Evolutionary conservation across 1,140 invertebrate species (phyloP), one percentile per base, ranked within the genome.

Genomic region (Alviniconcha marisindica): DNA sequence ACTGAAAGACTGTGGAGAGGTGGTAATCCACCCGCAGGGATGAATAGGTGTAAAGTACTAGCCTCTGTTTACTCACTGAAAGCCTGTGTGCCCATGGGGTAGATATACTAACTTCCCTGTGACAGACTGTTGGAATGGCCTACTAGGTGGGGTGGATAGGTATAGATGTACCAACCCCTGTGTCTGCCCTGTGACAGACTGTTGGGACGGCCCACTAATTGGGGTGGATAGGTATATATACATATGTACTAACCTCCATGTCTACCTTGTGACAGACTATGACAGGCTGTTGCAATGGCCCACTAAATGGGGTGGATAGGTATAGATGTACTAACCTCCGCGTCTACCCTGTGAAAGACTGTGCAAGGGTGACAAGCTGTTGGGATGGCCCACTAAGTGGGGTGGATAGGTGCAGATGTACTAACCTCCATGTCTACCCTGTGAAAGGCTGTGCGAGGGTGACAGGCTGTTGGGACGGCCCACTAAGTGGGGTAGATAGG

Each of bases 401-500:
- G 98, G 97, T 73, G 98, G 93, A 89, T 98, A 97, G 5, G 44
- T 48, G 44, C 18, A 48, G 18, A 33, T 56, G 12, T 42, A 78
- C 90, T 91, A 91, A 95, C 95, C 95, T 87, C 96, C 96, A 18
- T 94, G 94, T 69, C 96, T 94, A 7, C 95, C 95, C 87, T 96
- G 96, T 24, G 96, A 96, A 86, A 97, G 94, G 79, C 96, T 94
- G 91, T 96, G 97, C 14, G 96, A 96, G 12, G 97, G 97, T 63
- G 95, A 94, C 56, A 98, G 93, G 88, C 96, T 97, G 85, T 95
- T 94, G 0, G 96, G 95, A 90, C 96, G 95, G 69, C 96, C 96
- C 66, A 97, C 94, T 33, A 98, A 94, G 93, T 98, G 97, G 1
- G 98, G 97, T 73, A 98, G 93, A 89, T 98, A 97, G 89, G 96